A percentile compares a stretch with the other conserved stretches of the same genome.
These are phyloP conservation scores for Cephus cinctus DNA, from an alignment of 1,140 invertebrate genomes.

Conservation along the genomic window DNA sequence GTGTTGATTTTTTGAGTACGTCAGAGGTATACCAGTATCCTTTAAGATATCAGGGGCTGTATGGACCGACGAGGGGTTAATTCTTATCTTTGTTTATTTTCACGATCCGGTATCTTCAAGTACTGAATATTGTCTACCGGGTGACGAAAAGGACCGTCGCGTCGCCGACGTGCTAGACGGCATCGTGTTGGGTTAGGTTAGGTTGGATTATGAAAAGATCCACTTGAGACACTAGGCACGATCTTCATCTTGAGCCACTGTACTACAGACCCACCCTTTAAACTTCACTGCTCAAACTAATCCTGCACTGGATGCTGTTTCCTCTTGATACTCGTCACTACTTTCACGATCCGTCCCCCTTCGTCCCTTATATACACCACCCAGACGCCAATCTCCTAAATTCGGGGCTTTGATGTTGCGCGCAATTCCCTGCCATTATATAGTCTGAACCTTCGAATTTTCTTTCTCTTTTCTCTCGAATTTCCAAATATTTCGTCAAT, in stretches of 20 bases:
- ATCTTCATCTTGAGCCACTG: constrained; percentile 25
- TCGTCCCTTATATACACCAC: too few species aligned
- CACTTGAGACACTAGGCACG: constrained; percentile 33
- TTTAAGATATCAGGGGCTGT: too few species aligned
- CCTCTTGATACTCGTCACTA: neutral
- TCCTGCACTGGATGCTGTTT: neutral
- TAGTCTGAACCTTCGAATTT: constrained; percentile 5
- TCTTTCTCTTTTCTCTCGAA: constrained; percentile 2
- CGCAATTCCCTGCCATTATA: constrained; percentile 18
- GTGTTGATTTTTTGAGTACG: too few species aligned
- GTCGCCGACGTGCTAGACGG: too few species aligned
- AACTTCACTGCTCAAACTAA: constrained; percentile 12
- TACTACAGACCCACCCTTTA: constrained; percentile 10
- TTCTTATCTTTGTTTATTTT: too few species aligned
- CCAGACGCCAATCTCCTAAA: constrained; percentile 18
- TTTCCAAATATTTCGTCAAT: constrained; percentile 7
- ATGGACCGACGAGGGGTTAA: too few species aligned
- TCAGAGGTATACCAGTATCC: too few species aligned
- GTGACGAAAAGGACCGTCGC: too few species aligned
- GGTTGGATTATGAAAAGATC: constrained; percentile 18
- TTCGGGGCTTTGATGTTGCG: constrained; percentile 19
- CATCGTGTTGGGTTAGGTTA: constrained; percentile 1
- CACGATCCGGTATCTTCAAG: too few species aligned
- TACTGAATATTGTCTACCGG: too few species aligned
- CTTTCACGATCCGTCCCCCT: constrained; percentile 4